Evolutionary conservation across 2,797 vertebrate genomes (phyloP), one percentile per base, ranked within the genome.

Genomic region (Streptopelia turtur): DNA sequence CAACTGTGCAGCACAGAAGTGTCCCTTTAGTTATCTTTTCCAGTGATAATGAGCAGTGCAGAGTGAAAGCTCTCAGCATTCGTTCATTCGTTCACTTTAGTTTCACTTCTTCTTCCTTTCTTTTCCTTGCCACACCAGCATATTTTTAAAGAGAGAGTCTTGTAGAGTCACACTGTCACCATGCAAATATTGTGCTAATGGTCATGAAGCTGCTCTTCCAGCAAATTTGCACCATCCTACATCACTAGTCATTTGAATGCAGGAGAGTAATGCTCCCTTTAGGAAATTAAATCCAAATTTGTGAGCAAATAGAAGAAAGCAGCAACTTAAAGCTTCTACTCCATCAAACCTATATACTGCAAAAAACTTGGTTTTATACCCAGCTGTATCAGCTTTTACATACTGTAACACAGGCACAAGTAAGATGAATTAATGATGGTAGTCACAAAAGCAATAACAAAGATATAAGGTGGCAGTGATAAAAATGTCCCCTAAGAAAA

Each of bases 401-500:
- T n/a, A 47, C 14, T 76, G 33, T 76, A 87, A 83, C 57, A 85
- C 14, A 70, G 55, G 61, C 77, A 69, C 33, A 45, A 89, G 45
- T 16, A 70, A 79, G 43, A 60, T 87, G 78, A 89, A 94, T 94
- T 94, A 91, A 88, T 78, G 83, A 94, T 78, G 82, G 52, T 27
- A 94, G 74, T 59, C 70, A 87, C 61, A 84, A 76, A 95, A 84
- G 25, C 30, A 93, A 83, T 85, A 94, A 89, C 68, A 88, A 87
- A 95, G 83, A 87, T 89, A 82, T 71, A 87, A 88, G 82, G 68
- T 47, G 63, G 70, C 43, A 77, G 33, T 5, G 8, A 70, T 89
- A 89, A 95, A 95, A 88, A 55, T 21, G 24, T 84, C 71, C 50
- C 83, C 45, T 91, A 94, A 87, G 85, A 77, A 96, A 94, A 83